Percentiles rank a stretch among this genome's conserved stretches.
Evolutionary conservation across 2,888 invertebrate genomes (phyloP).

Genomic region (Cabera pusaria): DNA sequence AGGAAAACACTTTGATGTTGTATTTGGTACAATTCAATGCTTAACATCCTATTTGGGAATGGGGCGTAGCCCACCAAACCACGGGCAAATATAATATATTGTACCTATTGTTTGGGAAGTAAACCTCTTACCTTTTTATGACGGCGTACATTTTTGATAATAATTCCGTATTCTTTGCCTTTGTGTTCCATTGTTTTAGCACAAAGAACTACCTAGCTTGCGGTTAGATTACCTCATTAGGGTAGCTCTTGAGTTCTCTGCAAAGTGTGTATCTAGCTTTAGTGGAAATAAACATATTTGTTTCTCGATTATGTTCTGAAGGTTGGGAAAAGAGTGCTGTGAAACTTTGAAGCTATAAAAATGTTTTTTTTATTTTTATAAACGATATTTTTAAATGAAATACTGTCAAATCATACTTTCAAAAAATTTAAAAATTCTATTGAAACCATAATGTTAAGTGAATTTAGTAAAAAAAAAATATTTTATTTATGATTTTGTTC

Average conservation of each 20-base stretch:
- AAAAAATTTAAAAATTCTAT: no score
- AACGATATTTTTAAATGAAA: no score
- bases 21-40: conserved; percentile 27
- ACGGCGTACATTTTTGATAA: conserved; percentile 39
- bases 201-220: conserved; percentile 20
- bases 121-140: conserved; percentile 26
- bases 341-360: no score
- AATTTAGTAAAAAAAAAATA: no score
- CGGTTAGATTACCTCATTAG: conserved; percentile 33
- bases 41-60: conserved; percentile 31
- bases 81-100: conserved; percentile 9
- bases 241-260: conserved; percentile 24
- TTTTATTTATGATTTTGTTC: no score
- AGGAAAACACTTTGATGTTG: conserved; percentile 33
- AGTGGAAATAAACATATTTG: no score
- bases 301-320: no score
- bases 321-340: no score
- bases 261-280: no score
- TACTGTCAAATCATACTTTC: no score
- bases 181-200: conserved; percentile 18
- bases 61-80: conserved; percentile 21
- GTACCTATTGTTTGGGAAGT: conserved; percentile 10
- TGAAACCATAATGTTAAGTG: no score
- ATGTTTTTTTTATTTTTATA: no score
- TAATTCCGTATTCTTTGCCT: conserved; percentile 26